phyloP scores from a whole-genome alignment of 2,113 vertebrate species.

The Plecturocebus donacophilus region DNA sequence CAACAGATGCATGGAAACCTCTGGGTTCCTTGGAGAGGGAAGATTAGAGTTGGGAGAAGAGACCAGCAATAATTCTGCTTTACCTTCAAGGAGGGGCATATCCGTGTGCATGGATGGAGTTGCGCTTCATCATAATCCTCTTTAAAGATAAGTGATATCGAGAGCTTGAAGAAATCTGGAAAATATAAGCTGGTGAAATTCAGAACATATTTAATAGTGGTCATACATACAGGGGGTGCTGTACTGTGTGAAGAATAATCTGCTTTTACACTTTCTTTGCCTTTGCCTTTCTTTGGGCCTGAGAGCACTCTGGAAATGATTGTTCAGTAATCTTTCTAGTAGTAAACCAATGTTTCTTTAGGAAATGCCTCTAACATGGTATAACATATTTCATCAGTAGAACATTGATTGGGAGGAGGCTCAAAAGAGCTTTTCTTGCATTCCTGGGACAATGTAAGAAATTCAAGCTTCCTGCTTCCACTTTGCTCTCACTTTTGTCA shows the following conservation, averaged over 20 bases:
- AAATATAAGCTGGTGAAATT: constrained; percentile 8
- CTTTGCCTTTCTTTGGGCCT: neutral
- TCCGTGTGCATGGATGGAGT: neutral
- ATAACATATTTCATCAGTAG: neutral
- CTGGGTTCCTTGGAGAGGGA: neutral
- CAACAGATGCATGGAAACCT: constrained; percentile 5
- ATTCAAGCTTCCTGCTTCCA: neutral
- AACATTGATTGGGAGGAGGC: neutral
- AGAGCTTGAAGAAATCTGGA: constrained; percentile 20
- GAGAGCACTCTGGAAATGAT: neutral
- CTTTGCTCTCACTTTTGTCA: constrained; percentile 17
- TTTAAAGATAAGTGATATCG: constrained; percentile 7
- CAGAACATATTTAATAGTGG: neutral
- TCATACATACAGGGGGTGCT: neutral
- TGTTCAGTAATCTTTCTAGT: neutral
- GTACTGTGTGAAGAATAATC: neutral
- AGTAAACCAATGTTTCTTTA: neutral
- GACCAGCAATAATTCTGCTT: neutral
- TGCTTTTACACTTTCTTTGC: neutral
- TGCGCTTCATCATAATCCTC: neutral
- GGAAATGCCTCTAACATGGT: neutral
- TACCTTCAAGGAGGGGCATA: neutral
- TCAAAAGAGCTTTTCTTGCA: neutral
- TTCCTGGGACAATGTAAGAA: neutral
- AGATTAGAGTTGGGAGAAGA: neutral